phyloP scores from a whole-genome alignment of 2,113 vertebrate genomes.

The Cyanoderma ruficeps region DNA sequence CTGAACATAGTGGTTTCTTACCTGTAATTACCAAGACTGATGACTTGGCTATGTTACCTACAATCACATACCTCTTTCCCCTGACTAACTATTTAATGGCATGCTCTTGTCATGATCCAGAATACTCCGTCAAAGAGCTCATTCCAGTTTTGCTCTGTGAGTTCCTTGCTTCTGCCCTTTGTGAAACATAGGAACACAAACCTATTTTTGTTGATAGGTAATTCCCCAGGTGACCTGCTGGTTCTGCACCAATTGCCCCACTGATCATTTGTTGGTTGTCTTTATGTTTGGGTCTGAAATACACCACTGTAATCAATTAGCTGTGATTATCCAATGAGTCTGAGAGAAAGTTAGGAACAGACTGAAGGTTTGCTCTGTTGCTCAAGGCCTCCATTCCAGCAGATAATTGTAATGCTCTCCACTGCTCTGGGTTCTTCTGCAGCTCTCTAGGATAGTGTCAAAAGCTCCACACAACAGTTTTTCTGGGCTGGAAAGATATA shows the following conservation, averaged over 20 bases:
- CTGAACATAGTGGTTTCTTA: background rate
- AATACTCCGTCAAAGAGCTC: background rate
- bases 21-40: background rate
- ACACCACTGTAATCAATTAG: fast-evolving
- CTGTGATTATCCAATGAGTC: background rate
- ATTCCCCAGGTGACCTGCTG: background rate
- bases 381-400: background rate
- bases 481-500: background rate
- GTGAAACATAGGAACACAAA: background rate
- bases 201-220: background rate
- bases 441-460: background rate
- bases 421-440: background rate
- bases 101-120: background rate
- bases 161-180: background rate
- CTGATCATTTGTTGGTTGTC: background rate
- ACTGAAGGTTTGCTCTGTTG: background rate
- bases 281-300: background rate
- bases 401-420: background rate
- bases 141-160: background rate
- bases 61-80: background rate
- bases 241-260: background rate
- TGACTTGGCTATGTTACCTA: background rate
- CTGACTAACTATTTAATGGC: background rate
- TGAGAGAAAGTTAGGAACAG: background rate
- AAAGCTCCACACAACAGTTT: background rate